Evolutionary conservation across 2,888 invertebrate species (phyloP).

Genomic region (Tuberolachnus salignus): DNA sequence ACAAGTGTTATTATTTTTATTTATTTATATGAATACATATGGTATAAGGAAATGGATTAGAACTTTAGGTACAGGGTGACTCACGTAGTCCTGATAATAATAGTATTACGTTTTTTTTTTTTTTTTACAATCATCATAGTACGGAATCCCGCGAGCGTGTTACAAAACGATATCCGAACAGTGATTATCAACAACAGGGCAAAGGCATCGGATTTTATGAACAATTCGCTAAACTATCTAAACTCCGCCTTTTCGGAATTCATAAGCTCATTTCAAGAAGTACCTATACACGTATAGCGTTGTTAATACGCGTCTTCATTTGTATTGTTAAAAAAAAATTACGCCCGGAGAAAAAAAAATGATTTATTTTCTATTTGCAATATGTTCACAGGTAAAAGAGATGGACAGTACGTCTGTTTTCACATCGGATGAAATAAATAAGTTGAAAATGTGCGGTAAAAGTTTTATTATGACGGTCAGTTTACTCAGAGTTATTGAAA

Average conservation of each 20-base stretch:
- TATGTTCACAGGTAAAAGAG: conserved; percentile 9
- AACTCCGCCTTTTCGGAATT: conserved; percentile 47
- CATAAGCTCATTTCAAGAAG: conserved; percentile 47
- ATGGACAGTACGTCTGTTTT: not conserved
- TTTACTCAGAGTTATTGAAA: conserved; percentile 47
- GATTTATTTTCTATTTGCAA: too few species aligned
- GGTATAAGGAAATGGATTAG: too few species aligned
- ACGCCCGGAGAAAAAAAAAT: not conserved
- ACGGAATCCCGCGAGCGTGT: not conserved
- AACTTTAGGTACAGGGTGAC: too few species aligned
- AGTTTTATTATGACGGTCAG: conserved; percentile 23
- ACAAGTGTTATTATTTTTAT: too few species aligned
- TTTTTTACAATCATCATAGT: not conserved
- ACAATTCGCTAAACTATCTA: conserved; percentile 28
- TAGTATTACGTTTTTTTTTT: too few species aligned
- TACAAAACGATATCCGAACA: conserved; percentile 34
- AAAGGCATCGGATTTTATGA: conserved; percentile 25
- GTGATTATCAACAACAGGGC: conserved; percentile 1
- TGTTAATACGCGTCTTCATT: not conserved
- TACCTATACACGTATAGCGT: not conserved
- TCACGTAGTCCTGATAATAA: too few species aligned
- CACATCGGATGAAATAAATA: not conserved
- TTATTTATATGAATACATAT: too few species aligned
- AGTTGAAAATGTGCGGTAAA: conserved; percentile 35
- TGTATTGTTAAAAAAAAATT: not conserved